Evolutionary conservation across 2,797 vertebrate genomes (phyloP), one percentile per base, ranked within the genome.

Genomic region (Spondyliosoma cantharus): DNA sequence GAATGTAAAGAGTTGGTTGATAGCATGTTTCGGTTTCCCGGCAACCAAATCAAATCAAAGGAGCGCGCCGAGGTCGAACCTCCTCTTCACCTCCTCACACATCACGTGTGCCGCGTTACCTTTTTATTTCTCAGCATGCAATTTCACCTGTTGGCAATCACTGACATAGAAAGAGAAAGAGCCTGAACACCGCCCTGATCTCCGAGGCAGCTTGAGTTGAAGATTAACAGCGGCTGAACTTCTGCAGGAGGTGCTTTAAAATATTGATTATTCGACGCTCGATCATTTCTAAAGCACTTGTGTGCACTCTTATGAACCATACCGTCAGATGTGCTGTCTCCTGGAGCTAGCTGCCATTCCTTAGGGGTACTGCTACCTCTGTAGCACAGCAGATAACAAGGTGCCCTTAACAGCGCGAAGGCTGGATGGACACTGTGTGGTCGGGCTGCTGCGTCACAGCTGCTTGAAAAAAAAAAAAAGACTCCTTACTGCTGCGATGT

Each of bases 161-260:
- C 48, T 7, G 19, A 67, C 16, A 29, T 3, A 49, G 61, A 65
- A 70, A 59, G 48, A 14, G 65, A 63, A 59, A 74, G 50, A 14
- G 70, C 37, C 59, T 3, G 70, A 73, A 25, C 1, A n/a, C n/a
- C 0, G 74, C n/a, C 6, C 15, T 73, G 76, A 85, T 81, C 76
- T 84, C 60, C 12, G 20, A 78, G 72, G 81, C 86, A 15, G 70
- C 27, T 67, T 45, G 66, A 81, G 62, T 19, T 25, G 59, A 71
- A 80, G 78, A 88, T 83, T 4, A 86, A 86, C 45, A n/a, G 82
- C 71, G 17, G 71, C 49, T 54, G 65, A 82, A 83, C 78, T 74
- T 76, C 61, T 13, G 14, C 1, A 15, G 59, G 59, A 78, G 74
- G 11, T 52, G 61, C 79, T 85, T 81, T 87, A 77, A 81, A 82